phyloP scores from a whole-genome alignment of 2,797 vertebrate species.

The Artibeus lituratus region DNA sequence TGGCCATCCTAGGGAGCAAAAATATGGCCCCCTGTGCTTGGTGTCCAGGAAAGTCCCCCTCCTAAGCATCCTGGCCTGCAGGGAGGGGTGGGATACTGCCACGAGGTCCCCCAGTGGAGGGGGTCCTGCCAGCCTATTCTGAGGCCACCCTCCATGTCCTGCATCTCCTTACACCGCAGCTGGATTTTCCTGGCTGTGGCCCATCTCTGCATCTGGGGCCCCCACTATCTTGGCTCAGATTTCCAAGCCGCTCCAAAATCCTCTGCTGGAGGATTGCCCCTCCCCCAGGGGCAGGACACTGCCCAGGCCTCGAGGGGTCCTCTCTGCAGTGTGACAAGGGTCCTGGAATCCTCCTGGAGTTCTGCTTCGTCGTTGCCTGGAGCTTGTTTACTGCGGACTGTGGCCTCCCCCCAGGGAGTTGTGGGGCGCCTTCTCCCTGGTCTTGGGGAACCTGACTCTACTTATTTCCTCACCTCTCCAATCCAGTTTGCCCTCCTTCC shows the following conservation, averaged over 20 bases:
- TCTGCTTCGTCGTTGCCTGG: neutral
- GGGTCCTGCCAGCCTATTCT: neutral
- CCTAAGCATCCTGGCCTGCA: neutral
- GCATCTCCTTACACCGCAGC: neutral
- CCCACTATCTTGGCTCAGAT: neutral
- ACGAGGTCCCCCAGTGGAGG: neutral
- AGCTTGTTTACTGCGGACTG: neutral
- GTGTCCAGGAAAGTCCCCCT: neutral
- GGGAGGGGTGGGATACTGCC: neutral
- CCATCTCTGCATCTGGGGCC: neutral
- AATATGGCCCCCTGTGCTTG: neutral
- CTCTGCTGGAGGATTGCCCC: neutral
- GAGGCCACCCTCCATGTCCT: neutral
- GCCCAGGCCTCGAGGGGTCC: neutral
- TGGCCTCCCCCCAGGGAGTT: neutral
- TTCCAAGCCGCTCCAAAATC: neutral
- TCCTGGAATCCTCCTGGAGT: neutral
- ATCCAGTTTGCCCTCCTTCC: neutral
- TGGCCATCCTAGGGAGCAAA: neutral
- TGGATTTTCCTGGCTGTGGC: neutral
- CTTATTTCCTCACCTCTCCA: neutral
- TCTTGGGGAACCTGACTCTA: neutral
- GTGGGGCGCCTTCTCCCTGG: neutral
- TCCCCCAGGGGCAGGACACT: neutral
- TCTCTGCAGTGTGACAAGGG: neutral